Evolutionary conservation across 1,140 invertebrate species (phyloP).

Genomic region (Bombus pascuorum): DNA sequence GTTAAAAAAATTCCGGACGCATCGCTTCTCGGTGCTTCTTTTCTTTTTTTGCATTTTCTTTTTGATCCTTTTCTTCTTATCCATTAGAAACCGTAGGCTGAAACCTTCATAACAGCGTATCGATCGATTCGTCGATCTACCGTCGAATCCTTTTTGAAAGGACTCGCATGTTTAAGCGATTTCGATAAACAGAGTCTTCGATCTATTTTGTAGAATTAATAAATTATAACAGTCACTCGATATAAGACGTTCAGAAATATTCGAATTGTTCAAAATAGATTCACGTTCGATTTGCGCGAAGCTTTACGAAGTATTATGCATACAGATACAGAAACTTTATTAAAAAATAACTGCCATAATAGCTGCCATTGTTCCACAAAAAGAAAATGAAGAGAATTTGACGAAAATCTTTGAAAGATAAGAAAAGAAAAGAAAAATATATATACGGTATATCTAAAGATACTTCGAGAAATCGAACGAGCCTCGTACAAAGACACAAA

Average conservation of each 20-base stretch:
- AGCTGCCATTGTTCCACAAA: not conserved
- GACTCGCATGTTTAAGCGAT: not conserved
- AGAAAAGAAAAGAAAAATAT: not conserved
- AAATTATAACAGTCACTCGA: not conserved
- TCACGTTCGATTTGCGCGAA: not conserved
- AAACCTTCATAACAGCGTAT: not conserved
- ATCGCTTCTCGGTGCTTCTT: not conserved
- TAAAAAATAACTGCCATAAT: not conserved
- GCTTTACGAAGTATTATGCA: no score
- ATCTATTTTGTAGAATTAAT: not conserved
- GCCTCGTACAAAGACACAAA: not conserved
- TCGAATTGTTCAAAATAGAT: not conserved
- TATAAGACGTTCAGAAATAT: no score
- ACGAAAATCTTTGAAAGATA: not conserved
- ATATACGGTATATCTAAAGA: not conserved
- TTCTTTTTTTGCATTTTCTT: not conserved
- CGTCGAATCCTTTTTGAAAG: not conserved
- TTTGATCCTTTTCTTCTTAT: no score
- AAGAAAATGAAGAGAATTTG: not conserved
- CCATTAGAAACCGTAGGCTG: not conserved
- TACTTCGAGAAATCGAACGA: not conserved
- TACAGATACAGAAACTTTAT: not conserved
- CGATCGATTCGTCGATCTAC: not conserved
- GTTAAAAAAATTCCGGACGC: not conserved
- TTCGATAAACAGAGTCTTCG: not conserved